Percentiles rank a stretch among this genome's conserved stretches.
Evolutionary conservation across 2,888 invertebrate species (phyloP).

Genomic region (Trachelus troglodyta): DNA sequence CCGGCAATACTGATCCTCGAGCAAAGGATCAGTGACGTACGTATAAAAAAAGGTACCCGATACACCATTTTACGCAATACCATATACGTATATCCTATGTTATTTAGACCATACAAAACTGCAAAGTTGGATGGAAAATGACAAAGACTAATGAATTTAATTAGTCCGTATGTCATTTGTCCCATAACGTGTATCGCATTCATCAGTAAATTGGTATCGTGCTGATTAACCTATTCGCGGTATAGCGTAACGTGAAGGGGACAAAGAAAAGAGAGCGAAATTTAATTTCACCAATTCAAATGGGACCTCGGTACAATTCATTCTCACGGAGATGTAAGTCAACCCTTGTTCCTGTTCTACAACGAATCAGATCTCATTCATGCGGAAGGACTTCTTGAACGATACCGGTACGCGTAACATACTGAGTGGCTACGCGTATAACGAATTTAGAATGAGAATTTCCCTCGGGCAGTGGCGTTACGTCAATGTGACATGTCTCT

Average conservation of each 20-base stretch:
- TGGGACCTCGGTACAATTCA: not conserved
- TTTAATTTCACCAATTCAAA: not conserved
- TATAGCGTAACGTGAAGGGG: not conserved
- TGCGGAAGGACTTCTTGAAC: not conserved
- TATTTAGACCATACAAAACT: not conserved
- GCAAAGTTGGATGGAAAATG: not conserved
- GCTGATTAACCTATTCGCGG: not conserved
- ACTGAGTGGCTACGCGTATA: not conserved
- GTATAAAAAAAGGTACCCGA: not conserved
- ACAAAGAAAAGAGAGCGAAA: not conserved
- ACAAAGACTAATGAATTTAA: not conserved
- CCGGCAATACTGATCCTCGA: not conserved
- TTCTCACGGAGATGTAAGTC: not conserved
- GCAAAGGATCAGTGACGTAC: not conserved
- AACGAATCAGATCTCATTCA: not conserved
- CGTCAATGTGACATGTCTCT: conserved; percentile 26
- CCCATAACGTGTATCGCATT: not conserved
- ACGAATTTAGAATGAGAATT: conserved; percentile 16
- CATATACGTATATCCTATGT: not conserved
- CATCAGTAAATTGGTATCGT: not conserved
- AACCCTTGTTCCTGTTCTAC: not conserved
- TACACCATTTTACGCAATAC: not conserved
- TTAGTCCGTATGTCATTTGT: not conserved
- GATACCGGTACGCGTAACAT: not conserved
- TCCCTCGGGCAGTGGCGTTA: conserved; percentile 18